Base-by-base conservation (phyloP, 1,140 invertebrate species). In the Drosophila aff. region DNA sequence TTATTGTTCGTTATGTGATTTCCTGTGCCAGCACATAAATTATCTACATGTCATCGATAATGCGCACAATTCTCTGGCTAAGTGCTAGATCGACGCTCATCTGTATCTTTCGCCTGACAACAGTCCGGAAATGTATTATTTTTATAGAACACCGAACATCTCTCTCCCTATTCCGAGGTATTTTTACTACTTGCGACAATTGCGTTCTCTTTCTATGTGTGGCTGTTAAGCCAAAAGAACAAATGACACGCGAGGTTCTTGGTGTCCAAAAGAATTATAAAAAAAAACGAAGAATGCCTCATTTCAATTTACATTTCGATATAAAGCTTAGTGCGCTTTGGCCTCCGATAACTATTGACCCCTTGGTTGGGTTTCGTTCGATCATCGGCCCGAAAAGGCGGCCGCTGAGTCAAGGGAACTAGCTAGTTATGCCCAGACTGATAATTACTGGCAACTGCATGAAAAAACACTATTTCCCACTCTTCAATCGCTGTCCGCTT, bases 141-240 rank as follows among this genome's bases (percentile, higher is more conserved):
- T 68, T 33, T 68, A 33, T 68, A 68, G 44, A 49, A 44, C 46
- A 31, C 65, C 44, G 11, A 68, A 53, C 53, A 69, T 52, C 43
- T 40, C 33, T 68, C 18, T 31, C 43, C 40, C 60, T 28, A 38
- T 23, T 31, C 15, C 28, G 15, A 64, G 41, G n/a, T 64, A 64
- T 67, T 65, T 67, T 67, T 65, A 67, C 65, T 49, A 67, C 65
- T 65, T 49, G 28, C 63, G 55, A 65, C 65, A 67, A 65, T 49
- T 67, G 65, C 44, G n/a, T n/a, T 11, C 28, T 33, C 50, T 52
- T 2, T 18, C 21, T 16, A 7, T 23, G 31, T 28, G 16, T 36
- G 16, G 16, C 53, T 11, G 58, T n/a, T 10, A 28, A 46, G 15
- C 38, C 36, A 8, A 58, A 15, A 28, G 33, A 46, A 67, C 33